Conservation (phyloP, 1,140 invertebrate species). For the Ganaspis sp. region DNA sequence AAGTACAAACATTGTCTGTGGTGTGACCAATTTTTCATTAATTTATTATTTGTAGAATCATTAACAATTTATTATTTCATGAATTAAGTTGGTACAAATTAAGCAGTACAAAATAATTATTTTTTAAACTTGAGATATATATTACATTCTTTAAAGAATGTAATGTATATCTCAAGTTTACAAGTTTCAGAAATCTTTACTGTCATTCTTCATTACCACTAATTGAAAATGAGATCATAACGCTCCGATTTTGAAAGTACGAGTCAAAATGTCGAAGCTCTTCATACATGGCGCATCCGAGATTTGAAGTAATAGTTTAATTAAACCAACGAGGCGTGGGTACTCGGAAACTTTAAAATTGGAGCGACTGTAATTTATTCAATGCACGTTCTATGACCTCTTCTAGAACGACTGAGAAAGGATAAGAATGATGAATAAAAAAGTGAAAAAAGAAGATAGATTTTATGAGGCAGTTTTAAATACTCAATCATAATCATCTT, state of each 20-base stretch:
- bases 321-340: constrained; percentile 48
- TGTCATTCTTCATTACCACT: too few species aligned
- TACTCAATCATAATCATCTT: background rate
- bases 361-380: constrained; percentile 44
- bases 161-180: constrained; percentile 10
- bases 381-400: constrained; percentile 42
- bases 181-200: background rate
- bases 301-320: constrained; percentile 45
- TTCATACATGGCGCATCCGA: constrained; percentile 31
- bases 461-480: background rate
- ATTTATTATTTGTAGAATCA: background rate
- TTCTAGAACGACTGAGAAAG: background rate
- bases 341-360: constrained; percentile 47
- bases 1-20: too few species aligned
- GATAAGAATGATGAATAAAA: background rate
- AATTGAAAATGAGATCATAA: too few species aligned
- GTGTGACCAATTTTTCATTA: background rate
- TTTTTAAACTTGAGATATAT: constrained; percentile 7
- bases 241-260: constrained; percentile 42
- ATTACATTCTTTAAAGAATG: too few species aligned
- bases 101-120: too few species aligned
- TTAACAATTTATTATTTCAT: background rate
- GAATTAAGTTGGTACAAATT: too few species aligned
- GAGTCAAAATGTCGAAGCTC: constrained; percentile 37
- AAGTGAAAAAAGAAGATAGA: background rate